Evolutionary conservation across 2,888 invertebrate species (phyloP).

Genomic region (Limenitis camilla): DNA sequence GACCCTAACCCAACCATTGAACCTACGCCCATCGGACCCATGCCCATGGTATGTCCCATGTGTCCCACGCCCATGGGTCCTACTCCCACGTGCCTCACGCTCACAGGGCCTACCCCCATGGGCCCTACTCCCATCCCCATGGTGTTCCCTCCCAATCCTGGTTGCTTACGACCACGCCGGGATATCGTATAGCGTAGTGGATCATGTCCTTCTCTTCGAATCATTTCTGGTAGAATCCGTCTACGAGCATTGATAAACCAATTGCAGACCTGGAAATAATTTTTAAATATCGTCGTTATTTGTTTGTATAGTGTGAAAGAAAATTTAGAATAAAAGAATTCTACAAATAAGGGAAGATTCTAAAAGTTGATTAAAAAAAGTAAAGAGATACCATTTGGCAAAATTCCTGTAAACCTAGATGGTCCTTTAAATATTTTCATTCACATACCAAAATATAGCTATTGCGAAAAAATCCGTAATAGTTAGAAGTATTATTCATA

Average conservation of each 20-base stretch:
- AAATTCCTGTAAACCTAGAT: no score
- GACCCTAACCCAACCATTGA: slow-evolving; percentile 36
- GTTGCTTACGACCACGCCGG: slow-evolving; percentile 84
- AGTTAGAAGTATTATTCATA: no score
- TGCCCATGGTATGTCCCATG: neutral
- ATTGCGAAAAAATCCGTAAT: no score
- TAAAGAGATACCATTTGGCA: no score
- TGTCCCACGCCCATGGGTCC: slow-evolving; percentile 8
- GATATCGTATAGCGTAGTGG: slow-evolving; percentile 94
- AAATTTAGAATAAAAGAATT: no score
- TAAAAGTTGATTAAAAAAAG: no score
- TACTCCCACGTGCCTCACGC: neutral
- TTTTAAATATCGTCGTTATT: no score
- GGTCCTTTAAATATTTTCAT: no score
- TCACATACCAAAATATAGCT: no score
- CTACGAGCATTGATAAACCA: slow-evolving; percentile 97
- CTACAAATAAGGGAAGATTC: no score
- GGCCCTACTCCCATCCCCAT: slow-evolving; percentile 20
- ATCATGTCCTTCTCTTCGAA: slow-evolving; percentile 92
- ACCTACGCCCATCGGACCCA: slow-evolving; percentile 36
- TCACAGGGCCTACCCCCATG: slow-evolving; percentile 29
- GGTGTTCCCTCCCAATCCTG: slow-evolving; percentile 34
- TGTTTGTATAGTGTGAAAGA: no score
- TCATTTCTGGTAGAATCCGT: slow-evolving; percentile 93
- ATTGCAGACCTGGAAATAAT: slow-evolving; percentile 81